These are phyloP conservation scores for Saccostrea cuccullata DNA, from an alignment of 1,140 invertebrate species.

Conservation along the genomic window DNA sequence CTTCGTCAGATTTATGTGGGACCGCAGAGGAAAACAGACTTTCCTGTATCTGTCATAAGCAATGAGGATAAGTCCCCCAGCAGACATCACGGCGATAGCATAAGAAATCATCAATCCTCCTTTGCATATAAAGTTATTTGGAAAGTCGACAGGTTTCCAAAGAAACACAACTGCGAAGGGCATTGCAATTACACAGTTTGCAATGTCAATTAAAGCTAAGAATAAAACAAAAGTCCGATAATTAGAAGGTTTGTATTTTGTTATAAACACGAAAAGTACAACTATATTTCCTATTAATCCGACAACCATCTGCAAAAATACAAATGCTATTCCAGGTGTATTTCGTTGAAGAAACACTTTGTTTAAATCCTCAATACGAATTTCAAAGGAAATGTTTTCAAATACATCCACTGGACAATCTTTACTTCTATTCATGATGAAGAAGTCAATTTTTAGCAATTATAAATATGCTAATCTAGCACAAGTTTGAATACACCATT, in stretches of 20 bases:
- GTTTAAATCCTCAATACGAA: background rate
- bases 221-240: conserved; percentile 48
- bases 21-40: conserved; percentile 40
- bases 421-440: background rate
- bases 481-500: too few species aligned
- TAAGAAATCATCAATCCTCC: conserved; percentile 39
- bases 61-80: conserved; percentile 40
- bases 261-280: conserved; percentile 30
- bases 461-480: too few species aligned
- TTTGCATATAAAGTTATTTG: conserved; percentile 33
- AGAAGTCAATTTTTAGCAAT: too few species aligned
- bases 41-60: conserved; percentile 49
- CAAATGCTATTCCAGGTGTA: conserved; percentile 28
- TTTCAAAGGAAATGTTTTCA: background rate
- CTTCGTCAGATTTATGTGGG: conserved; percentile 28
- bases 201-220: conserved; percentile 49
- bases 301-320: conserved; percentile 20
- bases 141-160: conserved; percentile 33
- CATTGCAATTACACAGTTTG: conserved; percentile 47
- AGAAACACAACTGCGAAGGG: conserved; percentile 41
- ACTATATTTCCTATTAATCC: conserved; percentile 41
- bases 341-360: conserved; percentile 19
- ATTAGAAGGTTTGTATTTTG: conserved; percentile 37
- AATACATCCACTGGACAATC: background rate
- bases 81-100: conserved; percentile 25